phyloP scores from a whole-genome alignment of 2,113 vertebrate species.

The Peromyscus maniculatus region DNA sequence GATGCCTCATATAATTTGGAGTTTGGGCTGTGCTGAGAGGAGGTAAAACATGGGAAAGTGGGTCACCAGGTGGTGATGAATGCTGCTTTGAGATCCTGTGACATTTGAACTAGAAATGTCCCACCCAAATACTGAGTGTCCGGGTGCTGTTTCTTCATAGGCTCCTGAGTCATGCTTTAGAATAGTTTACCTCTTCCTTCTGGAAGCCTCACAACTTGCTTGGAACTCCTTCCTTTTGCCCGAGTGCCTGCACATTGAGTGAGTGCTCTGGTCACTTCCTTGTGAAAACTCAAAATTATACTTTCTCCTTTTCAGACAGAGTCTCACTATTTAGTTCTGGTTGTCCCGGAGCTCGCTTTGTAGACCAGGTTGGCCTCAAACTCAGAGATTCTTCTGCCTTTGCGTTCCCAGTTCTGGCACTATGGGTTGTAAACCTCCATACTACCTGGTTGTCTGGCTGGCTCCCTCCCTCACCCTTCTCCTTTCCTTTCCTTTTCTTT shows the following conservation, averaged over 20 bases:
- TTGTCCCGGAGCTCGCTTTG: not conserved
- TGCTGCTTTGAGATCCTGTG: not conserved
- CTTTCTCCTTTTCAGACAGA: not conserved
- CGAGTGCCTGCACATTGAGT: not conserved
- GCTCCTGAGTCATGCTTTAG: not conserved
- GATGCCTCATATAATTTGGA: not conserved
- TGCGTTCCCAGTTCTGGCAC: not conserved
- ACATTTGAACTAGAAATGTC: not conserved
- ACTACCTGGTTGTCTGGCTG: not conserved
- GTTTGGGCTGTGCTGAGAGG: not conserved
- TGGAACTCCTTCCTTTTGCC: not conserved
- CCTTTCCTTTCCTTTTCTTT: too few species aligned
- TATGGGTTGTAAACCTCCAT: not conserved
- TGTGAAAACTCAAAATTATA: not conserved
- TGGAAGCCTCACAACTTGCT: not conserved
- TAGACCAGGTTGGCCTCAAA: not conserved
- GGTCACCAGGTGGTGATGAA: not conserved
- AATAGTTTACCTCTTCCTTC: not conserved
- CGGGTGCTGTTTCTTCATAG: not conserved
- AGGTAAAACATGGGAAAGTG: not conserved
- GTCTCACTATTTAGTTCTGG: not conserved
- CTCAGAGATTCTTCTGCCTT: not conserved
- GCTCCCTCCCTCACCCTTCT: not conserved
- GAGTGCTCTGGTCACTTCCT: not conserved
- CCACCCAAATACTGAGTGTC: not conserved